A percentile compares a stretch with the other conserved stretches of the same genome.
These are phyloP conservation scores for Erebia epiphron DNA, from an alignment of 2,888 invertebrate species.

Conservation along the genomic window DNA sequence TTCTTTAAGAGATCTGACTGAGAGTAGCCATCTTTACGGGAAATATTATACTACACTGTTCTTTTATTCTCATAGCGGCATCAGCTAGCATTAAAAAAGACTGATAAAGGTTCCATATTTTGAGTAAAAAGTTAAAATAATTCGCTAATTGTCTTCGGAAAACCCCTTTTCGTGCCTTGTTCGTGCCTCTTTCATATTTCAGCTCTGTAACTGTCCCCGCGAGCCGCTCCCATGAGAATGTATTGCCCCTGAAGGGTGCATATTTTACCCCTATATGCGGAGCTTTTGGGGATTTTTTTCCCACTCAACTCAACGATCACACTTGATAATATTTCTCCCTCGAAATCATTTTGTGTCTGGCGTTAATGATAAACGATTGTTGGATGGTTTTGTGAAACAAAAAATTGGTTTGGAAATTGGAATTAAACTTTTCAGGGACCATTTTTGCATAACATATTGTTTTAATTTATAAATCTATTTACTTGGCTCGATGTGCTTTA, in stretches of 20 bases:
- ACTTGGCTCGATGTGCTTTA: no score
- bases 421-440: background rate
- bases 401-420: slow-evolving; percentile 12
- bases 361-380: slow-evolving; percentile 30
- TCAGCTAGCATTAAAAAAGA: no score
- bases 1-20: no score
- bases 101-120: no score
- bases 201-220: slow-evolving; percentile 22
- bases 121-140: slow-evolving; percentile 6
- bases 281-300: slow-evolving; percentile 35
- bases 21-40: no score
- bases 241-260: slow-evolving; percentile 34
- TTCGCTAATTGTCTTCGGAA: slow-evolving; percentile 7
- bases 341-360: slow-evolving; percentile 36
- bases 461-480: no score
- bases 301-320: slow-evolving; percentile 34
- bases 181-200: slow-evolving; percentile 5
- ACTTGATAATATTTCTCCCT: slow-evolving; percentile 34
- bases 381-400: slow-evolving; percentile 8
- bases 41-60: no score
- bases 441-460: no score
- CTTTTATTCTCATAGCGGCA: no score
- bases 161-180: background rate
- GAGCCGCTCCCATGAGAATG: slow-evolving; percentile 25
- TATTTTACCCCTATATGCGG: slow-evolving; percentile 35